Conservation (phyloP, 92 coral and sea anemone genomes). For the Heteractis magnifica region DNA sequence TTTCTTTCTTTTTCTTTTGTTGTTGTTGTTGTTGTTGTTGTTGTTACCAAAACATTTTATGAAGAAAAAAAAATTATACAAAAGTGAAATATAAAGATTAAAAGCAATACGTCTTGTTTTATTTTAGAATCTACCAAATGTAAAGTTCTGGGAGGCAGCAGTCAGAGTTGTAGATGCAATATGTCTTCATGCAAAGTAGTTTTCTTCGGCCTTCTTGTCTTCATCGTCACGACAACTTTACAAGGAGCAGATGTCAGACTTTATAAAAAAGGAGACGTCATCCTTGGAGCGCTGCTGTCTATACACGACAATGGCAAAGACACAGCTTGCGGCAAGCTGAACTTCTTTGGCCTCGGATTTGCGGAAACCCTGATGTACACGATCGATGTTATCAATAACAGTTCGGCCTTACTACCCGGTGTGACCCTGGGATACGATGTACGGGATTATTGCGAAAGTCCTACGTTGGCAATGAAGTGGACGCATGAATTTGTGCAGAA, state of each 20-base stretch:
- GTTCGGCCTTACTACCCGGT: conserved; percentile 30
- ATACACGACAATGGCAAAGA: conserved; percentile 26
- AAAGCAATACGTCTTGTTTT: background rate
- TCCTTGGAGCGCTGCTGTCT: conserved; percentile 33
- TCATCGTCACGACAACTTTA: background rate
- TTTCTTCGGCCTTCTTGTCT: too few species aligned
- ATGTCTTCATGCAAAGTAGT: background rate
- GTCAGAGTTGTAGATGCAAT: background rate
- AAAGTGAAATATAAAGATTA: too few species aligned
- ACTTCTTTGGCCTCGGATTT: conserved; percentile 28
- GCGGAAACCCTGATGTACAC: conserved; percentile 31
- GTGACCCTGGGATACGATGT: conserved; percentile 37
- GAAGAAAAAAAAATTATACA: too few species aligned
- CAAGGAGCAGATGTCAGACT: background rate
- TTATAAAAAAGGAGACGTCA: conserved; percentile 36
- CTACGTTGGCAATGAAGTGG: conserved; percentile 39
- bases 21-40: too few species aligned
- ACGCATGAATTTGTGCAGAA: conserved; percentile 37
- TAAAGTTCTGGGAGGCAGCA: background rate
- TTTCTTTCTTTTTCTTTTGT: too few species aligned
- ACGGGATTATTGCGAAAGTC: conserved; percentile 48
- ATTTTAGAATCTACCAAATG: background rate
- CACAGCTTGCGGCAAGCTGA: conserved; percentile 23
- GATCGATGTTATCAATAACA: conserved; percentile 35
- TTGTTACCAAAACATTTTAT: too few species aligned